A percentile compares a stretch with the other conserved stretches of the same genome.
Evolutionary conservation across 2,113 vertebrate genomes (phyloP).

Genomic region (Oenanthe melanoleuca): DNA sequence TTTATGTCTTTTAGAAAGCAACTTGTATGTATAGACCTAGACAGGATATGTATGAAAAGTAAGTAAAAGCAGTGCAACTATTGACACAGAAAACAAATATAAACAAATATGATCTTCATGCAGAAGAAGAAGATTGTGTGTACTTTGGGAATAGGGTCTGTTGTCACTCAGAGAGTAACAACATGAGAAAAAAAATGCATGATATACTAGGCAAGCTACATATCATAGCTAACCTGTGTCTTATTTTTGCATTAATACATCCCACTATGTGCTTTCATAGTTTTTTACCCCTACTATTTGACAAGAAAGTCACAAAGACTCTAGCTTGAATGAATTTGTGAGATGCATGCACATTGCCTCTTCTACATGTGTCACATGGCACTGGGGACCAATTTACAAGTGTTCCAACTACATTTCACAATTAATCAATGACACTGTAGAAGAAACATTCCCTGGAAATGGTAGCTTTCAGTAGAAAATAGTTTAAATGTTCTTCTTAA

Average conservation of each 20-base stretch:
- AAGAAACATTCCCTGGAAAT: not conserved
- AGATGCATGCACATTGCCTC: not conserved
- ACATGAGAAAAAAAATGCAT: not conserved
- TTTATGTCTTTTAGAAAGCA: not conserved
- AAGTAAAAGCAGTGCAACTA: not conserved
- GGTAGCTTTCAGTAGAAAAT: not conserved
- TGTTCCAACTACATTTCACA: not conserved
- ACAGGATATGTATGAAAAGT: not conserved
- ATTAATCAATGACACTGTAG: not conserved
- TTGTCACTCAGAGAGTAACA: not conserved
- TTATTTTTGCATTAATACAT: not conserved
- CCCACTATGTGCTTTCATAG: not conserved
- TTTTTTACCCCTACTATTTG: not conserved
- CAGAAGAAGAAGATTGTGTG: not conserved
- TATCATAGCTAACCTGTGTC: not conserved
- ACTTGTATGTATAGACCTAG: accelerated
- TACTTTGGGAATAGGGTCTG: not conserved
- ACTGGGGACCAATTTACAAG: not conserved
- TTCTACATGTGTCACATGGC: not conserved
- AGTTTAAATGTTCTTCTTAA: not conserved
- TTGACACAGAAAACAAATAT: not conserved
- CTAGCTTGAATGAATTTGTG: not conserved
- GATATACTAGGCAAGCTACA: not conserved
- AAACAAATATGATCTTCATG: not conserved
- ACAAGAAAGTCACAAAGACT: not conserved